Base-by-base conservation (phyloP, 2,797 vertebrate species). In the Rhadinocentrus ornatus region DNA sequence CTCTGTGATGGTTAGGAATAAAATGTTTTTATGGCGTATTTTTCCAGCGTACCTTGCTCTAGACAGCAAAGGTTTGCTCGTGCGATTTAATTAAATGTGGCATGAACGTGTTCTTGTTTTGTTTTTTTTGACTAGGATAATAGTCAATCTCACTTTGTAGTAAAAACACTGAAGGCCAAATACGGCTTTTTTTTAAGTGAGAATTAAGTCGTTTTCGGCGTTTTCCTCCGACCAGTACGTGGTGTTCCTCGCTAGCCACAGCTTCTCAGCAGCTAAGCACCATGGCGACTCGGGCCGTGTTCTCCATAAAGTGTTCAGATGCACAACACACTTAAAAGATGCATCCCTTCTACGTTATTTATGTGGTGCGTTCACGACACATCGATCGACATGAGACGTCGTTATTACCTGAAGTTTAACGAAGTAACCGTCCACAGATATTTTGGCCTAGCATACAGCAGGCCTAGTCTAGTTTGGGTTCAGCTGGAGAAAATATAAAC, bases 261-360 rank as follows among this genome's bases (percentile, higher is more conserved):
- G 3, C 11, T 0, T 13, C 53, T 11, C 55, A 26, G 3, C 11
- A 0, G 32, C 31, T 16, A 13, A 0, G 62, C 70, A 73, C 67
- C 55, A 84, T 80, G 84, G 83, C 87, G 78, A 82, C 78, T 73
- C 7, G 16, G 16, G 29, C 1, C 20, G 18, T 20, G 10, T 27
- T 4, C 55, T 50, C 60, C 24, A 11, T 53, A 53, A 32, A 10
- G 13, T 41, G 31, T 60, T 24, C 27, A 31, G 24, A 11, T 46
- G 10, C 22, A 60, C 48, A 20, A 10, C 26, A 26, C 12, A 18
- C 13, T 15, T 16, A 6, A 54, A 29, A 27, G 11, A 27, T 10
- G 12, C 8, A 7, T 29, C 26, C n/a, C 12, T 10, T 3, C 34
- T 52, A 2, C 22, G 1, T 24, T 15, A n/a, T n/a, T 6, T 2